A percentile compares a stretch with the other conserved stretches of the same genome.
phyloP scores from a whole-genome alignment of 1,140 invertebrate species.

The Sarcophaga peregrina region DNA sequence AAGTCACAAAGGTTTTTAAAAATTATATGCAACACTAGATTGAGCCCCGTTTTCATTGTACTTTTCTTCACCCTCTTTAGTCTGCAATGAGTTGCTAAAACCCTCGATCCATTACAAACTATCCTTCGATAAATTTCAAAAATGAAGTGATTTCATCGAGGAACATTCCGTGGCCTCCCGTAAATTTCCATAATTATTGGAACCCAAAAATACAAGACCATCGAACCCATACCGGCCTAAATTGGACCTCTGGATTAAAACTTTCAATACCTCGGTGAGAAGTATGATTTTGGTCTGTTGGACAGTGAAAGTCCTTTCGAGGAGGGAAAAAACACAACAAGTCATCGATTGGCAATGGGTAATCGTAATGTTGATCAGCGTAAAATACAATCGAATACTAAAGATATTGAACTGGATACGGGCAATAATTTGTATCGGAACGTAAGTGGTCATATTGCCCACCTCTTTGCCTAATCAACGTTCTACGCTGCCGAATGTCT shows the following conservation, averaged over 20 bases:
- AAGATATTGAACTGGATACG: constrained; percentile 64
- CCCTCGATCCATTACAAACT: constrained; percentile 50
- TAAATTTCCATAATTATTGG: constrained; percentile 3
- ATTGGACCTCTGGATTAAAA: constrained; percentile 8
- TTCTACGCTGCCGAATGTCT: constrained; percentile 62
- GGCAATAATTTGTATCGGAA: constrained; percentile 63
- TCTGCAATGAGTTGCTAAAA: constrained; percentile 58
- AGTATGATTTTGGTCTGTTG: not conserved
- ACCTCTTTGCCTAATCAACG: constrained; percentile 62
- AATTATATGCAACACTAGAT: no score
- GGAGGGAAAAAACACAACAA: constrained; percentile 51
- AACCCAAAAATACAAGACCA: not conserved
- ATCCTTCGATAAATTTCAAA: constrained; percentile 55
- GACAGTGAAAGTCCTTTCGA: not conserved
- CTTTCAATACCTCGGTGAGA: constrained; percentile 31
- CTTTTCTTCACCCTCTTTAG: constrained; percentile 43
- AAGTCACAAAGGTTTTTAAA: not conserved
- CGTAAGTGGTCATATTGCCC: constrained; percentile 56
- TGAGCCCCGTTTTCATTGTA: not conserved
- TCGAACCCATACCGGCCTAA: no score
- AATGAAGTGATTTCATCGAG: constrained; percentile 53
- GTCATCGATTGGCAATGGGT: constrained; percentile 45
- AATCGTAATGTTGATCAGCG: constrained; percentile 61
- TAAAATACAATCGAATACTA: constrained; percentile 66
- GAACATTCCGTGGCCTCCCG: not conserved